Base-by-base conservation (phyloP, 2,888 invertebrate species). In the Tachystola acroxantha region DNA sequence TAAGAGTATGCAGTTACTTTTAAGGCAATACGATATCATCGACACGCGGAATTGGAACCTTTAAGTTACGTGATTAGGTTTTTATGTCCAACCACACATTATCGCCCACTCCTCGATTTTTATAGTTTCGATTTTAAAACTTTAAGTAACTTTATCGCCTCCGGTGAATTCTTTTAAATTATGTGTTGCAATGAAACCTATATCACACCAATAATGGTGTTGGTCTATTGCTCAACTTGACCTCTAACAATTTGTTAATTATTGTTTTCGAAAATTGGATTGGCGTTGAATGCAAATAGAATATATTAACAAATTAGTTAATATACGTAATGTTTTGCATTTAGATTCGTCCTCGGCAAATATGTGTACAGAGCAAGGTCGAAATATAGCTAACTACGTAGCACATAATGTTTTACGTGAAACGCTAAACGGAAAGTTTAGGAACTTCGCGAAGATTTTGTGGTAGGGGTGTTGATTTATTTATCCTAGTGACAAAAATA, bases 11-110 rank as follows among this genome's bases (percentile, higher is more conserved):
- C 46, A 51, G 48, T 49, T 50, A 56, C 57, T 53, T 57, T 50
- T 53, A 57, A 47, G 52, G 46, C 44, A 46, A 46, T 16, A 25
- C 13, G 51, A 57, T 54, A 50, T 49, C 50, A 61, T 59, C 56
- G 53, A 50, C 52, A 55, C 49, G 45, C 42, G 42, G 44, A 53
- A 53, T 54, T 48, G 47, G 37, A 47, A 39, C 38, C 45, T 50
- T 45, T 41, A 48, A 40, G 37, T 38, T 53, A 57, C 55, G 55
- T 60, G 58, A 59, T 56, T 56, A 45, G 45, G 53, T 55, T 61
- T 60, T 59, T 56, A 57, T 44, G 40, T 39, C 40, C 40, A 35
- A 41, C 42, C 42, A 47, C 35, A 38, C 38, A 47, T 33, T 48
- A 41, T 39, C 42, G 37, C 47, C 46, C 35, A 49, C 49, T 28